Percentiles rank a stretch among this genome's conserved stretches.
phyloP scores from a whole-genome alignment of 2,113 vertebrate species.

The Heterotilapia buettikoferi region DNA sequence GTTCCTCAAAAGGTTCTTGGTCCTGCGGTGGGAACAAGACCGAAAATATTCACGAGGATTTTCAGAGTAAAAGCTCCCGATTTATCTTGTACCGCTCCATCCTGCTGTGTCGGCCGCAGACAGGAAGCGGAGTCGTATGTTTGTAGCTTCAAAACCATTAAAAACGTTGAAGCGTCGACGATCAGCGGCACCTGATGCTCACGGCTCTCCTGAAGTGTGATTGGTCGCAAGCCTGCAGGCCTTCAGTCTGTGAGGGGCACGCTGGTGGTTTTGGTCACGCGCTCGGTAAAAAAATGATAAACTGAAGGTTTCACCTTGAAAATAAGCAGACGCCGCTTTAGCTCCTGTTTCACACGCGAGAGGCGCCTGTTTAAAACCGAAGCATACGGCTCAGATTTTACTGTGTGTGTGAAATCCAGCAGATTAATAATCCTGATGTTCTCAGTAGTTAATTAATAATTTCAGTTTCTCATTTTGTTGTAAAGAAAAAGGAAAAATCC shows the following conservation, averaged over 20 bases:
- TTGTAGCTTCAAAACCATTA: not conserved
- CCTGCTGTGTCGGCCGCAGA: not conserved
- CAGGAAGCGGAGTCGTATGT: not conserved
- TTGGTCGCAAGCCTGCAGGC: not conserved
- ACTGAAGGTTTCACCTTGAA: not conserved
- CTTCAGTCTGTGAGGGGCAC: not conserved
- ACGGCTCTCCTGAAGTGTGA: not conserved
- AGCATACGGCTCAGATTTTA: not conserved
- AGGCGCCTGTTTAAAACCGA: not conserved
- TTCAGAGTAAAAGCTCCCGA: not conserved
- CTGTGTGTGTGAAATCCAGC: not conserved
- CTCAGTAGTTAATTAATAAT: not conserved
- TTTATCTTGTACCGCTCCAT: not conserved
- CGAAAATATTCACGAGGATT: rapidly evolving
- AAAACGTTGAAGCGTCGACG: not conserved
- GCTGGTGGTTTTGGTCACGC: not conserved
- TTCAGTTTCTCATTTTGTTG: not conserved
- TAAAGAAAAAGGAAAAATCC: not conserved
- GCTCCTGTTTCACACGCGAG: not conserved
- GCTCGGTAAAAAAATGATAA: not conserved
- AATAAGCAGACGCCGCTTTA: not conserved
- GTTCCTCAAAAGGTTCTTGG: rapidly evolving
- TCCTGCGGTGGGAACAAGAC: not conserved
- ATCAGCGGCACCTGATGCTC: not conserved
- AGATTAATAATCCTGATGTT: not conserved